Evolutionary conservation across 2,797 vertebrate genomes (phyloP), one percentile per base, ranked within the genome.

Genomic region (Tympanoctomys barrerae): DNA sequence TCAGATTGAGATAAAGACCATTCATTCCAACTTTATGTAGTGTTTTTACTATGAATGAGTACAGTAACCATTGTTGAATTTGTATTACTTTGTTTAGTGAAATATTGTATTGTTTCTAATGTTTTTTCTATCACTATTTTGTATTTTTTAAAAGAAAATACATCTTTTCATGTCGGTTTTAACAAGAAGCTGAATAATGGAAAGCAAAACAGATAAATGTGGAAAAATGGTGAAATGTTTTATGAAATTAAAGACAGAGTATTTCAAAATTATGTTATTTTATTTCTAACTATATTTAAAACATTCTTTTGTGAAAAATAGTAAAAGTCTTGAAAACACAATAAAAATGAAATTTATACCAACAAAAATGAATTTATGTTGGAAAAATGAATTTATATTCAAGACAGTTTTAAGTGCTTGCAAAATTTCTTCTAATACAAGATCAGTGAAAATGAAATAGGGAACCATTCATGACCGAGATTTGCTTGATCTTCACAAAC

Each of bases 281-380:
- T 75, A 80, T 62, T 95, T 85, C 16, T 24, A 85, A 22, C 85
- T 86, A 4, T 61, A 70, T 70, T 75, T 70, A 64, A 86, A 90
- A 77, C 28, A 54, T 70, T 70, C 0, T 89, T 85, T 78, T 59
- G 14, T 54, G 24, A 89, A 93, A 79, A 95, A 66, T 39, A 54
- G 59, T 61, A 64, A 52, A 92, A 73, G 18, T 46, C 49, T 77
- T 18, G 8, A 70, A 59, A 68, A 2, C 11, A 84, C 21, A n/a
- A 52, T 28, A 59, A 61, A 28, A 61, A 10, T 26, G 62, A 91
- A 70, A 4, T 70, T 77, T 90, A 57, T 66, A 77, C 28, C 57
- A 19, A 49, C 19, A 70, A 57, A 90, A 85, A 22, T 68, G 61
- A 68, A 5, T n/a, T 36, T 57, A 42, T 0, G n/a, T 9, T 57